These are phyloP conservation scores for Pitta sordida DNA, from an alignment of 2,113 vertebrate species.

Conservation along the genomic window DNA sequence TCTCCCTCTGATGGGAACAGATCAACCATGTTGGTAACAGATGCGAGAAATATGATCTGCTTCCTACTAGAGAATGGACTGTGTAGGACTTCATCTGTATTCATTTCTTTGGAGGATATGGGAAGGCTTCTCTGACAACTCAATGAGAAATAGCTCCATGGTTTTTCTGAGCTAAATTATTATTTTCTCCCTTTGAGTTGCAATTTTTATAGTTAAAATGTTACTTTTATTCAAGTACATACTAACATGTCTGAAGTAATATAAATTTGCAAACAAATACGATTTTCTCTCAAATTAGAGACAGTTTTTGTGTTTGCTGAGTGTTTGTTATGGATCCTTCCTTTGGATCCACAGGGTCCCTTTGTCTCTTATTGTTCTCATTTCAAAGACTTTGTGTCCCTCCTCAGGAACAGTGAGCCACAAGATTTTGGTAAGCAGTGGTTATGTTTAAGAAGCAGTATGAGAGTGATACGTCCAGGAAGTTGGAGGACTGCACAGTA, in stretches of 20 bases:
- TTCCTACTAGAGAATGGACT: neutral
- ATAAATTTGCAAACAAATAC: neutral
- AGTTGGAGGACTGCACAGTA: neutral
- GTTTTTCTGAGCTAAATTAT: neutral
- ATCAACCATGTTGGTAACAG: neutral
- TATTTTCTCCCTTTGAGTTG: neutral
- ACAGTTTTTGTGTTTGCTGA: neutral
- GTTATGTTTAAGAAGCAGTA: neutral
- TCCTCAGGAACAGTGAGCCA: neutral
- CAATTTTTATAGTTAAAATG: neutral
- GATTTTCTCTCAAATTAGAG: neutral
- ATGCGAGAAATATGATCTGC: neutral
- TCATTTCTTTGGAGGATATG: conserved; percentile 3
- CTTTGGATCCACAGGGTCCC: neutral
- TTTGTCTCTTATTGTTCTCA: neutral
- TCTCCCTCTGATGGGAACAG: neutral
- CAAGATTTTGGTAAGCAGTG: neutral
- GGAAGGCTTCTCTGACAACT: neutral
- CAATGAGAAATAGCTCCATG: neutral
- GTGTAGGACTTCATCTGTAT: neutral
- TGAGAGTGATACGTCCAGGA: neutral
- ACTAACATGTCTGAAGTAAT: neutral
- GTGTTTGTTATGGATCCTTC: neutral
- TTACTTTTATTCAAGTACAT: neutral
- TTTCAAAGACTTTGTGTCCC: neutral